Percentiles rank a stretch among this genome's conserved stretches.
phyloP scores from a whole-genome alignment of 1,140 invertebrate species.

The Caenorhabditis latens region DNA sequence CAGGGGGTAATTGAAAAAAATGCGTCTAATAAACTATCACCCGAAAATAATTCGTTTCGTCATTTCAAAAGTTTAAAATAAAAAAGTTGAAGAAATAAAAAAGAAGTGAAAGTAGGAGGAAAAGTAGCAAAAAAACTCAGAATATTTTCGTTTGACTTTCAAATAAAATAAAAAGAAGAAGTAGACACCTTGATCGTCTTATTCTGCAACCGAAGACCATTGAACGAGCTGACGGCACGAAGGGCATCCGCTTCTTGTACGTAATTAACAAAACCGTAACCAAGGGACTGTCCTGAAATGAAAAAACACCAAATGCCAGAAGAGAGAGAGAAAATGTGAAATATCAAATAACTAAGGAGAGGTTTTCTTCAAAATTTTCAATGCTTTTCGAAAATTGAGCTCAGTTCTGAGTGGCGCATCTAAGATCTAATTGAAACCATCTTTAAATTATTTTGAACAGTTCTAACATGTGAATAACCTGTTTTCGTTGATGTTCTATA shows the following conservation, averaged over 20 bases:
- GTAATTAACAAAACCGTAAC: constrained; percentile 99
- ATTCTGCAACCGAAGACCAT: constrained; percentile 95
- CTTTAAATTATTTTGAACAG: too few species aligned
- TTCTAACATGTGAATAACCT: too few species aligned
- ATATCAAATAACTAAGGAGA: constrained; percentile 9
- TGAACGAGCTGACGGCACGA: constrained; percentile 96
- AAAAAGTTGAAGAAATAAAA: not conserved
- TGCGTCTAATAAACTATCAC: constrained; percentile 5
- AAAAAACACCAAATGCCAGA: constrained; percentile 64
- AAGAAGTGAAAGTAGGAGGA: constrained; percentile 66
- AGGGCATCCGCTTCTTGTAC: constrained; percentile 95
- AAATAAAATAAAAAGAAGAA: constrained; percentile 58
- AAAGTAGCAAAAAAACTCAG: constrained; percentile 57
- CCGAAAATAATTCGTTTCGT: not conserved
- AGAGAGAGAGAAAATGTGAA: not conserved
- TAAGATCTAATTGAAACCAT: too few species aligned
- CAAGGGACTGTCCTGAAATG: constrained; percentile 92
- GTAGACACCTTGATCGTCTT: constrained; percentile 95
- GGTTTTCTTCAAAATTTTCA: not conserved
- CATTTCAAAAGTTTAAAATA: not conserved
- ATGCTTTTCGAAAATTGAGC: too few species aligned
- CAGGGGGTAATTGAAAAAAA: not conserved
- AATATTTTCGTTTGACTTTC: constrained; percentile 31
- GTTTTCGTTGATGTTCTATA: too few species aligned
- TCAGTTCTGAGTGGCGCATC: too few species aligned